Base-by-base conservation (phyloP, 1,140 invertebrate genomes). In the Drusus annulatus region DNA sequence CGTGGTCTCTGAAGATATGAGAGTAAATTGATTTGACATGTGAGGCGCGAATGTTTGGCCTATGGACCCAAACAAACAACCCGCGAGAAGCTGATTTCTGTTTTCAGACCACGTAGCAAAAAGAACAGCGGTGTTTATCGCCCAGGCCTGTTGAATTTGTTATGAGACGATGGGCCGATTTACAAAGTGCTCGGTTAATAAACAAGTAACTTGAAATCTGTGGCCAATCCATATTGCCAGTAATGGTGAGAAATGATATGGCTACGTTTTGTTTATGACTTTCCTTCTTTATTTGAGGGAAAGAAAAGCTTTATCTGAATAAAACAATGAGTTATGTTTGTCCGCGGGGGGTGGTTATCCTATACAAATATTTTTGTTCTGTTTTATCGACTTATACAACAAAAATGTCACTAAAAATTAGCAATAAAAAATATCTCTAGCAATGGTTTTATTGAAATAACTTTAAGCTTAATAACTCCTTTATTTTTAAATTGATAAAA, bases 1-100 rank as follows among this genome's bases (percentile, higher is more conserved):
- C 54, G 23, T 75, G 71, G 71, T 19, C 52, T 28, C 16, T 31
- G 45, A 17, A 5, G 71, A 75, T 75, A 75, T 58, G 71, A 58
- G 54, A 28, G 16, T 25, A 75, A 75, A 75, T 75, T 75, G 71
- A 75, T 75, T 75, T 75, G 71, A 75, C 71, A 58, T 19, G 36
- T 45, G 54, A 75, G 52, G 52, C 21, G 25, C 3, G 23, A 31
- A 75, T 58, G 23, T 58, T 31, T 58, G 54, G 3, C 8, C 52
- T 19, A 17, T 19, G 17, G 16, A 58, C 71, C 71, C 58, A 75
- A 75, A 75, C 71, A 75, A 75, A 75, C 71, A 75, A 31, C 31
- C 45, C 45, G 17, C 21, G 25, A 25, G 21, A 51, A 1, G 25
- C 50, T 71, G 68, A 52, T 71, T 71, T 23, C 50, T 3, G 19